phyloP scores from a whole-genome alignment of 2,888 invertebrate species.

The Temnothorax unifasciatus region DNA sequence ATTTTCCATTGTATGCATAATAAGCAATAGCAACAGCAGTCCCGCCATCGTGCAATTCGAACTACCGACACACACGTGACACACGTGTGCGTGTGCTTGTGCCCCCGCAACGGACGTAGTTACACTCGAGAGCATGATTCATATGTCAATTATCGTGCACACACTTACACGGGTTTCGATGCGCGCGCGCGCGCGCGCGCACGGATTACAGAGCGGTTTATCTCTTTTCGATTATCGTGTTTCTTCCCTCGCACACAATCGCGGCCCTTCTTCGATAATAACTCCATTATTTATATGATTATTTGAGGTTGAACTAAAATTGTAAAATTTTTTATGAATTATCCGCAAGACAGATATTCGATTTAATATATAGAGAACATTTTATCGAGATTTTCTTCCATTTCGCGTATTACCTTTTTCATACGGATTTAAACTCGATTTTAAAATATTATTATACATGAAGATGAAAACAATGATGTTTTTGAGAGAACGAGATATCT shows the following conservation, averaged over 20 bases:
- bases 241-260: constrained; percentile 21
- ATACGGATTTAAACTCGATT: background rate
- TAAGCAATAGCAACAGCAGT: constrained; percentile 65
- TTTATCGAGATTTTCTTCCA: background rate
- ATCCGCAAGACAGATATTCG: background rate
- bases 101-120: constrained; percentile 68
- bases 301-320: constrained; percentile 2
- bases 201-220: constrained; percentile 10
- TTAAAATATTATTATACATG: background rate
- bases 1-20: constrained; percentile 81
- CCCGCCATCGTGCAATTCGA: constrained; percentile 29
- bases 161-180: constrained; percentile 72
- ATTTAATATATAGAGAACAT: background rate
- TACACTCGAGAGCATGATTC: constrained; percentile 81
- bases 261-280: background rate
- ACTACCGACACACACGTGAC: constrained; percentile 32
- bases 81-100: constrained; percentile 57
- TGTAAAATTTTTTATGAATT: background rate
- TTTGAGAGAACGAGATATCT: background rate
- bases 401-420: background rate
- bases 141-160: constrained; percentile 82
- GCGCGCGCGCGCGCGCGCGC: constrained; percentile 28
- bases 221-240: constrained; percentile 35
- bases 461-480: background rate
- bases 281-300: background rate